Percentiles rank a stretch among this genome's conserved stretches.
Conservation (phyloP, 2,113 vertebrate species). For the Phaetusa simplex region DNA sequence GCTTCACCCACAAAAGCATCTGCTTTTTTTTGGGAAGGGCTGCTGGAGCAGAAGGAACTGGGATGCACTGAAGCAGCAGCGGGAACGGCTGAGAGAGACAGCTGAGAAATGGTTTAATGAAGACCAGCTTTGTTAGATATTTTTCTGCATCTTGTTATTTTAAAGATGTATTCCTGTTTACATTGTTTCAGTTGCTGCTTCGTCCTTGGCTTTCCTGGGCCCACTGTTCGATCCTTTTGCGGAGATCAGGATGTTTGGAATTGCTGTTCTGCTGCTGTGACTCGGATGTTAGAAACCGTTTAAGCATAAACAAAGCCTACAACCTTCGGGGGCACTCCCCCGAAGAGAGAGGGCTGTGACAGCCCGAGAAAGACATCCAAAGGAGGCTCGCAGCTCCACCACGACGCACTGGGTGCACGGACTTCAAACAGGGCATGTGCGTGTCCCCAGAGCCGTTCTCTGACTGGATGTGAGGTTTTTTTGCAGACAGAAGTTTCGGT, state of each 20-base stretch:
- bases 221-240: neutral
- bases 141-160: conserved; percentile 43
- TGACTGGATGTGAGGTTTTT: neutral
- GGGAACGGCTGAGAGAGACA: neutral
- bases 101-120: conserved; percentile 33
- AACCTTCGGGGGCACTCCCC: neutral
- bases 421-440: neutral
- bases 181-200: conserved; percentile 4
- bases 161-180: conserved; percentile 46
- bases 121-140: conserved; percentile 21
- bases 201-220: conserved; percentile 48
- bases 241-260: conserved; percentile 55
- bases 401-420: rapidly evolving
- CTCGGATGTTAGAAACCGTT: neutral
- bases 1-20: conserved; percentile 6
- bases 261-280: conserved; percentile 38
- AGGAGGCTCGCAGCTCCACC: neutral
- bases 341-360: neutral
- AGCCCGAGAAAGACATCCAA: neutral
- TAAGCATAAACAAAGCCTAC: conserved; percentile 17
- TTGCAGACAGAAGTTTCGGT: neutral
- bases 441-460: neutral
- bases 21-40: neutral
- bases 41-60: neutral
- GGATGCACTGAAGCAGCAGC: neutral